Conservation (phyloP, 2,113 vertebrate species). For the Lycocorax pyrrhopterus region DNA sequence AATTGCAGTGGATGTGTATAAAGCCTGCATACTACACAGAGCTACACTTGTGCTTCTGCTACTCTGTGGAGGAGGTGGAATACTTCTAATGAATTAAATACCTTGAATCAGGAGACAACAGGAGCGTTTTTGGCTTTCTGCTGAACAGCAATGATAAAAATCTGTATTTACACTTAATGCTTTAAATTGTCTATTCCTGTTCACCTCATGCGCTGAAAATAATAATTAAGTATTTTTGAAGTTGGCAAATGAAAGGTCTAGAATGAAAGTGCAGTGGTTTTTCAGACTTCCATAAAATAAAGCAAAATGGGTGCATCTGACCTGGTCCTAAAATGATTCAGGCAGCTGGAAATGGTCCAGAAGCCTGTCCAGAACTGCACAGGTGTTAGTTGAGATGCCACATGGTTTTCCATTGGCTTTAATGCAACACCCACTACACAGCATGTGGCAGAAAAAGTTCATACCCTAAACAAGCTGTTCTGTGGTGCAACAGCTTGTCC, state of each 20-base stretch:
- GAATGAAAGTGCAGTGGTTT: not conserved
- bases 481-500: not conserved
- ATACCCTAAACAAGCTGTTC: not conserved
- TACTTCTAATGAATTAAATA: not conserved
- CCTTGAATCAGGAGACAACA: not conserved
- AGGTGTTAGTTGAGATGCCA: not conserved
- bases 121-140: not conserved
- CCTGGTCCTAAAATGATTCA: not conserved
- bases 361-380: not conserved
- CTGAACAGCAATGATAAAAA: not conserved
- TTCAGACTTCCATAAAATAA: not conserved
- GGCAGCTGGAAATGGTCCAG: not conserved
- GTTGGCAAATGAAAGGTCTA: not conserved
- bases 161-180: not conserved
- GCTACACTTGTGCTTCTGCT: not conserved
- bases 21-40: not conserved
- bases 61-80: not conserved
- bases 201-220: not conserved
- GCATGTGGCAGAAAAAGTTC: accelerated
- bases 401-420: not conserved
- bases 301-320: not conserved
- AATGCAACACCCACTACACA: not conserved
- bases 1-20: not conserved
- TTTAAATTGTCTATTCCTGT: not conserved
- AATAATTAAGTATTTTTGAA: not conserved